Evolutionary conservation across 2,888 invertebrate genomes (phyloP), one percentile per base, ranked within the genome.

Genomic region (Dioctria rufipes): DNA sequence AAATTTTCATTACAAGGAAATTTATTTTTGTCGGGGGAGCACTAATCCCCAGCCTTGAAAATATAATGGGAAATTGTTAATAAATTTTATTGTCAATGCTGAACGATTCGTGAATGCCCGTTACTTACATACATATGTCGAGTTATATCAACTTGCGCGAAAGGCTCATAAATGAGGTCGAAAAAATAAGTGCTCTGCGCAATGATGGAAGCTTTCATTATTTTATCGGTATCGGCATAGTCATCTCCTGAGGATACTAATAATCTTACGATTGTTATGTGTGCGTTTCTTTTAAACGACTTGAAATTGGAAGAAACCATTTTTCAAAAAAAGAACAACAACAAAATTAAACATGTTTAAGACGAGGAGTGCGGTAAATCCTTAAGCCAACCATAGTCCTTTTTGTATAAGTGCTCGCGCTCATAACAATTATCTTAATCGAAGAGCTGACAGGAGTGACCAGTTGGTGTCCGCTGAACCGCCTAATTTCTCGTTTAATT

Each of bases 51-150:
- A 54, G 71, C 54, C 42, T 39, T n/a, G 11, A 2, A 58, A 58
- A 5, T n/a, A 25, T 71, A 80, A 80, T 81, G 80, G 81, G 69
- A 80, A 81, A 75, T 81, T 81, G 81, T 81, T 75, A 80, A 81
- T 81, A 81, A 81, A 81, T 78, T 81, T 81, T 80, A 81, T 71
- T 81, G 66, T 79, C 81, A 66, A 79, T 81, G 46, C 46, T 25
- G 25, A 25, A 25, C 2, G 25, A 2, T 46, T 6, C 46, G 46
- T 46, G 5, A 46, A 46, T 46, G 46, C 46, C 1, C 8, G 8
- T 46, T n/a, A 46, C 25, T 25, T 25, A 25, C 25, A 25, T 25
- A 25, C 25, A 25, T 25, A 2, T 25, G 25, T 25, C 25, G 25
- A 25, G 25, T 25, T 25, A 25, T 25, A 25, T 25, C 25, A 25